Conservation (phyloP, 2,113 vertebrate species). For the Antigone vipio region DNA sequence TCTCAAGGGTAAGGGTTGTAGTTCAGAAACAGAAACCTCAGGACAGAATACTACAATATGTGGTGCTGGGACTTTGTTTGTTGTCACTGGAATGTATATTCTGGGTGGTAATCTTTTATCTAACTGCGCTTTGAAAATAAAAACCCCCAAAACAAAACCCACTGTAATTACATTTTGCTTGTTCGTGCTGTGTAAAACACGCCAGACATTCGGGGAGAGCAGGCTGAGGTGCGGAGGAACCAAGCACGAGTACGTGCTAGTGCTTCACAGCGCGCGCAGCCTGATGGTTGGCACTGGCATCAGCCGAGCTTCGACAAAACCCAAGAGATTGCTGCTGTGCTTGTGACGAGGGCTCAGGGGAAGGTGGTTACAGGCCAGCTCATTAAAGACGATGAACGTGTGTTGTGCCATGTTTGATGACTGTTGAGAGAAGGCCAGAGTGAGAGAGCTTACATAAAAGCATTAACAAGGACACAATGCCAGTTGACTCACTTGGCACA, state of each 20-base stretch:
- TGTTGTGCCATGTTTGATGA: neutral
- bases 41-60: neutral
- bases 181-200: neutral
- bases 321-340: neutral
- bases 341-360: neutral
- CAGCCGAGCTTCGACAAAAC: neutral
- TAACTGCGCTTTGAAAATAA: neutral
- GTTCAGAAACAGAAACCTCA: neutral
- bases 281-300: neutral
- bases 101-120: neutral
- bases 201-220: neutral
- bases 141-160: neutral
- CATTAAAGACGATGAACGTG: neutral
- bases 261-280: fast-evolving
- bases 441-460: neutral
- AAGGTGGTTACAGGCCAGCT: neutral
- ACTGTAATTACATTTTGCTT: neutral
- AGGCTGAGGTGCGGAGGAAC: neutral
- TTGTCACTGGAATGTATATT: neutral
- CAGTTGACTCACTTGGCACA: neutral
- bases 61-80: neutral
- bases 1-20: neutral
- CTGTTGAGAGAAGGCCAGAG: neutral
- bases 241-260: neutral
- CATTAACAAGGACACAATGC: neutral